phyloP scores from a whole-genome alignment of 2,797 vertebrate species.

The Acrocephalus scirpaceus region DNA sequence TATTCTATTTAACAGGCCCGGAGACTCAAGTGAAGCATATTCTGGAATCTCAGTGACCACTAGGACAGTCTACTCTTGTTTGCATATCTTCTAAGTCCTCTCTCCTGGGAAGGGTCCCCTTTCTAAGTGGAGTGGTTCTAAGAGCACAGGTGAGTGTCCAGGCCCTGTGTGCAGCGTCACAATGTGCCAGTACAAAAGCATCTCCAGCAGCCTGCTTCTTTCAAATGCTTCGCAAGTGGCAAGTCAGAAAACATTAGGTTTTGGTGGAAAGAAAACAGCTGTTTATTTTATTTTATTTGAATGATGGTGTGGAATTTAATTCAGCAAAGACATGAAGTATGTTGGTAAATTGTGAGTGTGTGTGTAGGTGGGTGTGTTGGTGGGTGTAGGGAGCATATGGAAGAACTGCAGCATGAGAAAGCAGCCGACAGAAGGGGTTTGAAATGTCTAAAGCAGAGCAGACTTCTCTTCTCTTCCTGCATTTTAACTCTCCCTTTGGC shows the following conservation, averaged over 20 bases:
- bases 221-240: not conserved
- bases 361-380: constrained; percentile 50
- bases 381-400: constrained; percentile 50
- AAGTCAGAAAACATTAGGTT: constrained; percentile 5
- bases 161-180: not conserved
- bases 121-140: not conserved
- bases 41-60: not conserved
- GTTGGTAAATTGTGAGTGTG: constrained; percentile 59
- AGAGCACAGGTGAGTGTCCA: not conserved
- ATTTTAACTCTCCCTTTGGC: not conserved
- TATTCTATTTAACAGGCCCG: not conserved
- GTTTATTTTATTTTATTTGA: constrained; percentile 64
- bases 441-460: constrained; percentile 13
- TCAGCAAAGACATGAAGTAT: constrained; percentile 28
- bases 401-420: constrained; percentile 32
- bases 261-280: constrained; percentile 34
- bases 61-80: not conserved
- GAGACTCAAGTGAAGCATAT: rapidly evolving
- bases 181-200: not conserved
- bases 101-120: not conserved
- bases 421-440: constrained; percentile 14
- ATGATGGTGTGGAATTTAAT: constrained; percentile 39
- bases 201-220: not conserved
- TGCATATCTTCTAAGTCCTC: not conserved
- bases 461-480: not conserved